A percentile compares a stretch with the other conserved stretches of the same genome.
These are phyloP conservation scores for Ochropleura plecta DNA, from an alignment of 2,888 invertebrate genomes.

Conservation along the genomic window DNA sequence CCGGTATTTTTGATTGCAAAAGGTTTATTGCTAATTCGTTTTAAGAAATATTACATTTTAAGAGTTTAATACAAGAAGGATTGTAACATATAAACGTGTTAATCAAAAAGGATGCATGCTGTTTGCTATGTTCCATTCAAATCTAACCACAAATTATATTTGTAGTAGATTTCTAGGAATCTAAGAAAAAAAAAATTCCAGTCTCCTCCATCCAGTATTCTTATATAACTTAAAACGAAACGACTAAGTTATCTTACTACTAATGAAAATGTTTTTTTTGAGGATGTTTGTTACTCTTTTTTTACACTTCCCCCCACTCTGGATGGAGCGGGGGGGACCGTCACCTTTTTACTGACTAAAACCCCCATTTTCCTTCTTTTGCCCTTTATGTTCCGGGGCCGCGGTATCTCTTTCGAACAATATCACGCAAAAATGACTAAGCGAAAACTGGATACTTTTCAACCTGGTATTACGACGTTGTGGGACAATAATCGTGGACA, in stretches of 20 bases:
- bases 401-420: no score
- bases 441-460: not conserved
- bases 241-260: not conserved
- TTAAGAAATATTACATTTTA: not conserved
- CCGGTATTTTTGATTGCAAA: not conserved
- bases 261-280: not conserved
- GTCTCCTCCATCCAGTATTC: not conserved
- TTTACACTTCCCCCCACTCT: no score
- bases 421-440: no score
- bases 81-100: no score
- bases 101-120: no score
- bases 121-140: not conserved
- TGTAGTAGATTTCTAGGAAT: not conserved
- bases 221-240: not conserved
- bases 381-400: no score
- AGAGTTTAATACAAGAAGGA: no score
- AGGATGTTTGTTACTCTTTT: not conserved
- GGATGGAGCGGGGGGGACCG: no score
- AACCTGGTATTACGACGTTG: not conserved
- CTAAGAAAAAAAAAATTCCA: not conserved
- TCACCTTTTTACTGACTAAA: no score
- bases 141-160: not conserved
- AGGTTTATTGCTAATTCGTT: not conserved
- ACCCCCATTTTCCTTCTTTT: no score
- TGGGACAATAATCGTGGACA: not conserved